Base-by-base conservation (phyloP, 2,797 vertebrate species). In the Eutrigla gurnardus region DNA sequence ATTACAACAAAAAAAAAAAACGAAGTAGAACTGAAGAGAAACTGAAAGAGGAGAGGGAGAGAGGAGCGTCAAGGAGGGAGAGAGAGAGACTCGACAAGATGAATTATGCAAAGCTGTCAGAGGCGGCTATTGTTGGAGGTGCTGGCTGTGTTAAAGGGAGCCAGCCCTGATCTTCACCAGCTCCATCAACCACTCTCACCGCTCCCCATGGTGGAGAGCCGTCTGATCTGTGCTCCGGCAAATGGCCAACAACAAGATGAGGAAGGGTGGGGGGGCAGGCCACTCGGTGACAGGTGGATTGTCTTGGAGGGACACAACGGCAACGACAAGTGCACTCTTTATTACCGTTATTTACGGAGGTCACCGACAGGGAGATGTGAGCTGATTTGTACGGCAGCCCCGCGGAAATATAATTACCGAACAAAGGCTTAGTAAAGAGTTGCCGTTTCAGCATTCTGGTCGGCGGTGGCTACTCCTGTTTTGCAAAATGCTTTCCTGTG, bases 101-200 rank as follows among this genome's bases (percentile, higher is more conserved):
- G 95, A 97, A 97, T 98, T 96, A 98, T 97, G 97, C 95, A 97
- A 96, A 92, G 88, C 94, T 91, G 93, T 95, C 96, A 96, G 95
- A 95, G 95, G 93, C 94, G 91, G 77, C 95, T 96, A 96, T 96
- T 82, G 88, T 96, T 94, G 95, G 94, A 91, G 87, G 85, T 83
- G 77, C 92, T 93, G 92, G 91, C 92, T 92, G 93, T 89, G 86
- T 90, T 88, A 90, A 95, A 93, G 91, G 73, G 85, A 91, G 78
- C 84, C 80, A 65, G 88, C 54, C 84, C 84, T 85, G 91, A 92
- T 93, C 92, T 88, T 86, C 88, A 87, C 82, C 75, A 81, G 88
- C 91, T 87, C 90, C 86, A 88, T 91, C 91, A 85, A 76, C 83
- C 76, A 75, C 89, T 89, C 86, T 85, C 83, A 73, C 83, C 77